Base-by-base conservation (phyloP, 2,797 vertebrate species). In the Staurois parvus region DNA sequence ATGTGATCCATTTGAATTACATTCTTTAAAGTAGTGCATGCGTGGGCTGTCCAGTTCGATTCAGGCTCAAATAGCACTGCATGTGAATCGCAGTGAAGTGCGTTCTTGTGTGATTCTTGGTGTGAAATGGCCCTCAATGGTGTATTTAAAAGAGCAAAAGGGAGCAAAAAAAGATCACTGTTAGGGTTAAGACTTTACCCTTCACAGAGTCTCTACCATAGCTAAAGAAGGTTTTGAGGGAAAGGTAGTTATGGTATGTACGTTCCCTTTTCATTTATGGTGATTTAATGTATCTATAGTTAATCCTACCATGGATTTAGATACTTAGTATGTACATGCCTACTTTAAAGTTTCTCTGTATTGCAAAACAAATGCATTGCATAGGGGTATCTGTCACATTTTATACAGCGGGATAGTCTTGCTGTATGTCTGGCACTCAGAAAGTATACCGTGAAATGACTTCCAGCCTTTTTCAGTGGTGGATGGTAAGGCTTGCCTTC, bases 381-480 rank as follows among this genome's bases (percentile, higher is more conserved):
- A 21, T 12, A 26, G 69, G 24, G 79, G 29, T 40, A 59, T 34
- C 52, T 67, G 69, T 73, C 84, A 69, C 64, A 59, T 79, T 79
- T 73, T 79, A 26, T 76, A 29, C 64, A 73, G 59, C 42, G 48
- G 73, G 7, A 30, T 69, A 74, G 64, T 76, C 11, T 66, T 67
- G 48, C n/a, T n/a, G 32, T 78, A 72, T 11, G 48, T 87, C 75
- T 87, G 80, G 85, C 68, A 79, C 5, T 66, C 28, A 11, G 24
- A 42, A 68, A 48, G 68, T 34, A 81, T 32, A 78, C 75, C 34
- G 8, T 87, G 76, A 79, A 87, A 87, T 79, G 26, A 52, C 32
- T 83, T 74, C 72, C 59, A 83, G 80, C 30, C 76, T 73, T 21
- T 9, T 66, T 77, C 17, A 69, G 81, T 24, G 78, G 56, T 32